Percentiles rank a stretch among this genome's conserved stretches.
Evolutionary conservation across 2,113 vertebrate species (phyloP).

Genomic region (Passer domesticus): DNA sequence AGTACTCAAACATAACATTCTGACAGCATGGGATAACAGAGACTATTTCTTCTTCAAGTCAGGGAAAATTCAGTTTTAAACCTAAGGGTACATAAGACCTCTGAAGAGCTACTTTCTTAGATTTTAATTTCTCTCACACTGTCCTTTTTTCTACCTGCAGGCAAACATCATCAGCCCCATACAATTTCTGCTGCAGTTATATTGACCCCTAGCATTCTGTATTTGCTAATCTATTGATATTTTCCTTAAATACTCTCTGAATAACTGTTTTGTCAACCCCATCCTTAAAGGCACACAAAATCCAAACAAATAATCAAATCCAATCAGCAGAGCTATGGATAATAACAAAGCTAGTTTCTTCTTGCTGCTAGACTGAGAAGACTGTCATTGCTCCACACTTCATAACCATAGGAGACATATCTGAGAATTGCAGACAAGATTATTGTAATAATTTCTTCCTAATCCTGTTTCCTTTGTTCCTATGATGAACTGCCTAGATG

Average conservation of each 20-base stretch:
- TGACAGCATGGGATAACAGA: slow-evolving; percentile 10
- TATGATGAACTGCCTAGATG: background rate
- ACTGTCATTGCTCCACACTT: background rate
- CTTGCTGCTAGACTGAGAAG: background rate
- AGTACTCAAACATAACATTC: background rate
- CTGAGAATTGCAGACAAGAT: slow-evolving; percentile 28
- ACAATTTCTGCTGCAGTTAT: background rate
- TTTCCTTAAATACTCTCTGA: background rate
- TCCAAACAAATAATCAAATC: background rate
- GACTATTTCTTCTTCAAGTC: background rate
- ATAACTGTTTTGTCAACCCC: background rate
- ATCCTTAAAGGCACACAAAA: background rate
- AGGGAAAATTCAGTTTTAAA: background rate
- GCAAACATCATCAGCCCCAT: background rate
- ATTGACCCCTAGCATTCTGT: background rate
- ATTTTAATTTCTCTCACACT: background rate
- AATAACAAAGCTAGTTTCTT: background rate
- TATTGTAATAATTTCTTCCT: background rate
- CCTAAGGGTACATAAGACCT: background rate
- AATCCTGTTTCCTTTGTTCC: slow-evolving; percentile 45
- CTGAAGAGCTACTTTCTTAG: background rate
- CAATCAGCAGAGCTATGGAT: background rate
- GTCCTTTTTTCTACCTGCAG: background rate
- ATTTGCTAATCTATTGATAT: background rate
- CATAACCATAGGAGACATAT: background rate